Conservation (phyloP, 35 echinoderm and acorn worm genomes). For the Holothuria glaberrima region DNA sequence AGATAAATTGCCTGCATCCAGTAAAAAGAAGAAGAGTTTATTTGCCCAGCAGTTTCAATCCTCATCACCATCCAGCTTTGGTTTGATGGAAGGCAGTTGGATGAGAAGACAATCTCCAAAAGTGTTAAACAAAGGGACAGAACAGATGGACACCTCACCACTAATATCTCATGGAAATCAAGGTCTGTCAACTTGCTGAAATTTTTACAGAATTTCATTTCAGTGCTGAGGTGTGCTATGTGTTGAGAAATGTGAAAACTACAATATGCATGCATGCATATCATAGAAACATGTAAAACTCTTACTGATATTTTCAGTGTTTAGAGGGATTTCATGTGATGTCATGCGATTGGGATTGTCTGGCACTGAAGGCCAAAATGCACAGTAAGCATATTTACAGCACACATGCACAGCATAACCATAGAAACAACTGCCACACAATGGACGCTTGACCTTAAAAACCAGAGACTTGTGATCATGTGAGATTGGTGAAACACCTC, state of each 20-base stretch:
- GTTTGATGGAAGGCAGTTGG: constrained; percentile 8
- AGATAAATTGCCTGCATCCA: not conserved
- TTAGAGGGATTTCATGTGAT: too few relatives aligned
- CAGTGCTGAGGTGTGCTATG: not conserved
- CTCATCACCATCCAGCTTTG: constrained; percentile 6
- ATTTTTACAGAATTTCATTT: constrained; percentile 22
- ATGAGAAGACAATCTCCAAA: not conserved
- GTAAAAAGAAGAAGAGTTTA: constrained; percentile 17
- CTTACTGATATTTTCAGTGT: not conserved
- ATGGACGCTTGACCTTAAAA: too few relatives aligned
- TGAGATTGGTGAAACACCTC: too few relatives aligned
- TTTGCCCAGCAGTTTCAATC: constrained; percentile 21
- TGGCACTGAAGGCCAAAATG: too few relatives aligned
- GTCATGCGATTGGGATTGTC: too few relatives aligned
- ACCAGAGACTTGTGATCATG: too few relatives aligned
- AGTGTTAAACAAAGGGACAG: not conserved
- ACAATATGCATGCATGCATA: not conserved
- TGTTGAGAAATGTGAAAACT: not conserved
- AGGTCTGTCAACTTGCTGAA: not conserved
- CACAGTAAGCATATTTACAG: too few relatives aligned
- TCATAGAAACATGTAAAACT: not conserved
- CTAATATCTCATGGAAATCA: not conserved
- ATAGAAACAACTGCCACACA: too few relatives aligned
- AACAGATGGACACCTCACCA: constrained; percentile 6
- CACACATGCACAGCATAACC: too few relatives aligned